Evolutionary conservation across 2,888 invertebrate genomes (phyloP).

Genomic region (Cepaea hortensis): DNA sequence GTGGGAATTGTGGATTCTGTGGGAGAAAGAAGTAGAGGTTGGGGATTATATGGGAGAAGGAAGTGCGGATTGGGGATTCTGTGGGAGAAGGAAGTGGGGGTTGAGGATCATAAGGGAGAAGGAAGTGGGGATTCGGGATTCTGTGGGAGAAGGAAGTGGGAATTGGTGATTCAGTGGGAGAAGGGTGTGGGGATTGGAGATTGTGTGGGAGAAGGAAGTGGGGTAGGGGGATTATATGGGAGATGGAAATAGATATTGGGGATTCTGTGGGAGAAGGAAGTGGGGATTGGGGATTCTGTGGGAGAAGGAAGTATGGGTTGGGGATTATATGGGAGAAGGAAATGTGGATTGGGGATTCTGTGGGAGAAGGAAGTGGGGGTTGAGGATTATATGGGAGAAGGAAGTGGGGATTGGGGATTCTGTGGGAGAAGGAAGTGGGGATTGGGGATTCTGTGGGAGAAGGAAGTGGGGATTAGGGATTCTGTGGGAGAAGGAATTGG

Average conservation of each 20-base stretch:
- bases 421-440: neutral
- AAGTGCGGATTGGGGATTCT: neutral
- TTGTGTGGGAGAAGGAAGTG: too few relatives aligned
- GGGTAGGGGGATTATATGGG: too few relatives aligned
- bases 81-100: neutral
- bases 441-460: neutral
- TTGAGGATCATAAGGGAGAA: neutral
- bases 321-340: too few relatives aligned
- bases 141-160: neutral
- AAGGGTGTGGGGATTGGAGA: too few relatives aligned
- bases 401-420: too few relatives aligned
- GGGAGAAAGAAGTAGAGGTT: neutral
- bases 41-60: neutral
- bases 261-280: too few relatives aligned
- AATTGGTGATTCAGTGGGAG: neutral
- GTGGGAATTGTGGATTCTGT: neutral
- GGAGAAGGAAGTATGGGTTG: too few relatives aligned
- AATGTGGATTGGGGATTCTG: too few relatives aligned
- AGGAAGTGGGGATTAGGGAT: neutral
- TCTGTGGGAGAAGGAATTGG: neutral
- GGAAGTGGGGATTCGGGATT: neutral
- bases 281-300: too few relatives aligned
- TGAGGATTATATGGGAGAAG: too few relatives aligned
- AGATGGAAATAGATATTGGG: too few relatives aligned
- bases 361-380: too few relatives aligned